Percentiles rank a stretch among this genome's conserved stretches.
phyloP scores from a whole-genome alignment of 2,888 invertebrate genomes.

The Stomorhina lunata region DNA sequence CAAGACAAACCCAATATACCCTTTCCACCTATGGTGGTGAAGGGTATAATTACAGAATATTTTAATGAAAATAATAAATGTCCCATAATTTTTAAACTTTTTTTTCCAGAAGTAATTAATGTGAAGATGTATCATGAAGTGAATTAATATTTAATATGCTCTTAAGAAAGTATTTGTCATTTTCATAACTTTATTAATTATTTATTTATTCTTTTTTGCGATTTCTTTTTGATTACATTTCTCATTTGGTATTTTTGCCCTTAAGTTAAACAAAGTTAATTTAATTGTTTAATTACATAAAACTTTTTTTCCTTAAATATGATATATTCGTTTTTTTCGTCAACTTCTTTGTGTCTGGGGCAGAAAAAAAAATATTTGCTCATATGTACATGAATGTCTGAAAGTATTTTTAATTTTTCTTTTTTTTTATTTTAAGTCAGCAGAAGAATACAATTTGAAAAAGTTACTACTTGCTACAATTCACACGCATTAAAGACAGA shows the following conservation, averaged over 20 bases:
- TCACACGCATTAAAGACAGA: conserved; percentile 48
- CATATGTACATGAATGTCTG: neutral
- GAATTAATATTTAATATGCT: conserved; percentile 2
- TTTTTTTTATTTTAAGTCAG: no score
- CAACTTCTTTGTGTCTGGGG: conserved; percentile 7
- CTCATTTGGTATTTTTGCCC: neutral
- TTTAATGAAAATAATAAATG: neutral
- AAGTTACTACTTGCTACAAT: conserved; percentile 49
- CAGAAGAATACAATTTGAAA: conserved; percentile 12
- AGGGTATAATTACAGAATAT: no score
- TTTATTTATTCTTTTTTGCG: conserved; percentile 3
- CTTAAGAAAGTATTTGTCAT: conserved; percentile 9
- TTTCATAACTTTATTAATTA: neutral
- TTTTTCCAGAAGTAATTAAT: neutral
- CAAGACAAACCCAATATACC: no score
- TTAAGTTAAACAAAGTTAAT: neutral
- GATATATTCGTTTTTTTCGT: neutral
- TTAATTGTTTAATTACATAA: conserved; percentile 48
- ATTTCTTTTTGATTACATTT: neutral
- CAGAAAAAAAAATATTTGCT: conserved; percentile 8
- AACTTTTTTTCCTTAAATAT: conserved; percentile 18
- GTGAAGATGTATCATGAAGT: neutral
- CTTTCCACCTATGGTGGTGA: no score
- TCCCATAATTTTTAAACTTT: neutral
- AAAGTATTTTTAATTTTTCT: no score